Base-by-base conservation (phyloP, 2,113 vertebrate species). In the Paralichthys olivaceus region DNA sequence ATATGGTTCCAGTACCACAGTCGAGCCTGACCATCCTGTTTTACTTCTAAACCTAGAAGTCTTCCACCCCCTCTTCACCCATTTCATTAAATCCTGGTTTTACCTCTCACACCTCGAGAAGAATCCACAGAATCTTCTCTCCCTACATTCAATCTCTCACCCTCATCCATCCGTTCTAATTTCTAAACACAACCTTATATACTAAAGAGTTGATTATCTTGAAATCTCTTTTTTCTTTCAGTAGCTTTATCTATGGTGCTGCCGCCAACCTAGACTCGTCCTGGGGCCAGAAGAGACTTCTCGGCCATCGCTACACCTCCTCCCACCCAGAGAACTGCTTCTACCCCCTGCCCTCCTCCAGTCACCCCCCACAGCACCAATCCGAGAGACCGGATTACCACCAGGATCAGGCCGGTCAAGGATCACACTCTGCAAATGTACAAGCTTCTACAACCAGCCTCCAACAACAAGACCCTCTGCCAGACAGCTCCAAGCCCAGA, bases 301-400 rank as follows among this genome's bases (percentile, higher is more conserved):
- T 86, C 0, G 89, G 91, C 23, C 91, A 92, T 11, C 90, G 91
- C 53, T 84, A 93, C 80, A 90, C 90, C 2, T 92, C 88, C 19
- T 92, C 92, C 23, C 89, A 92, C 32, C 90, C 91, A 0, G 90
- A 90, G 61, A 91, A 85, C 74, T 90, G 89, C 77, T 89, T 92
- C 75, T 87, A 12, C 32, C 89, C 90, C 15, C 26, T 51, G 5
- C 72, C 84, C 4, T 80, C 85, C 22, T 75, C 85, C 23, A 86
- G 73, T 66, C 84, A 84, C 51, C 25, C 55, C 32, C 40, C 22
- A 22, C 84, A 80, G 47, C 63, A 63, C 43, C 62, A 49, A 43
- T n/a, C 62, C 1, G 75, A 68, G 1, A 29, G 69, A 65, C 58
- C 53, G 13, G 77, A 84, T 26, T 64, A 55, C 17, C 67, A 74